Evolutionary conservation across 2,113 vertebrate genomes (phyloP), one percentile per base, ranked within the genome.

Genomic region (Ibidorhyncha struthersii): DNA sequence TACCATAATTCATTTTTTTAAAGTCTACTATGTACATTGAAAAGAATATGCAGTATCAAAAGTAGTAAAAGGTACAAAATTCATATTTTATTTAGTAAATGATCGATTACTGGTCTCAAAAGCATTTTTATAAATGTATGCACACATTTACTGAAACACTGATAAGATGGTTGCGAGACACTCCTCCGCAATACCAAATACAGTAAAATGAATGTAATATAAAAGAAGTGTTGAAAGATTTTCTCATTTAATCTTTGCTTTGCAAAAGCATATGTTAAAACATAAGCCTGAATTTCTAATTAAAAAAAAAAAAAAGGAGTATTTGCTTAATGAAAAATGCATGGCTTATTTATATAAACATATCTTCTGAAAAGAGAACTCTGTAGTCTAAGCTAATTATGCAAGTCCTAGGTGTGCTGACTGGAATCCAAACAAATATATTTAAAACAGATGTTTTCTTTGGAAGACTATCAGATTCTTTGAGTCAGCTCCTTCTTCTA

Each of bases 381-480:
- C 81, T 98, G 97, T 98, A 94, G 95, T 95, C 90, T 90, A 83
- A 97, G 95, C 86, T 98, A 98, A 97, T 98, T 98, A 98, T 98
- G 97, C 97, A 95, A 96, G 90, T 89, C 89, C 65, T 95, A 96
- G 97, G 95, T 97, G 86, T 52, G 14, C 66, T 97, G 92, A 97
- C 94, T 95, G 84, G 94, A 97, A 97, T 97, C 97, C 97, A 98
- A 98, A 98, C 91, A 98, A 98, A 98, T 96, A 98, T 93, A 95
- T 96, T 98, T 95, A 95, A 96, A 98, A 74, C 90, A 96, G 96
- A 77, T 98, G 97, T 98, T 98, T 98, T 98, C 95, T 97, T 98
- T 98, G 97, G 98, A 97, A 67, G 55, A 92, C 22, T 82, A 58
- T 94, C 94, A 93, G 96, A 88, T 96, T 96, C 93, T 95, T 86